Percentiles rank a stretch among this genome's conserved stretches.
These are phyloP conservation scores for Prionailurus viverrinus DNA, from an alignment of 2,113 vertebrate species.

Conservation along the genomic window DNA sequence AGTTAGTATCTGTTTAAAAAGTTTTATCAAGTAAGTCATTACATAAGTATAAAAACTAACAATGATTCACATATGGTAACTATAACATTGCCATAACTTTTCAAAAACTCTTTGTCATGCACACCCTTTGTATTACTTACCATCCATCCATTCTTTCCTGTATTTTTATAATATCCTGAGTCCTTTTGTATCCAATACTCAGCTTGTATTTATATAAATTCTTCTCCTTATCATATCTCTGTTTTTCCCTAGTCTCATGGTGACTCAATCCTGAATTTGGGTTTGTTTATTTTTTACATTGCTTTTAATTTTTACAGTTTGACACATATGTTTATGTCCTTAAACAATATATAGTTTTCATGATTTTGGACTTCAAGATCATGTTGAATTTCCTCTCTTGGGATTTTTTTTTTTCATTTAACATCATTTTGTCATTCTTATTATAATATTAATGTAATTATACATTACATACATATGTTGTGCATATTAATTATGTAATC, in stretches of 20 bases:
- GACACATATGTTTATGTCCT: background rate
- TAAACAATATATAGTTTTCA: background rate
- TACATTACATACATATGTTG: background rate
- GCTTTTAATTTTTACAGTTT: background rate
- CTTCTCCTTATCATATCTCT: background rate
- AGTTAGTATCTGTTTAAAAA: background rate
- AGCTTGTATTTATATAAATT: background rate
- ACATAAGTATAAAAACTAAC: background rate
- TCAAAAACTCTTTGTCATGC: background rate
- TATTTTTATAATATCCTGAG: background rate
- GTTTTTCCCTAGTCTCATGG: background rate
- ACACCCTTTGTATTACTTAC: background rate
- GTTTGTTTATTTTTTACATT: background rate
- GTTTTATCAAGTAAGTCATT: background rate
- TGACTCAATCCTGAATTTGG: background rate
- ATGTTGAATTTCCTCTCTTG: background rate
- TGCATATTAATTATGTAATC: background rate
- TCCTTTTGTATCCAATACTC: background rate
- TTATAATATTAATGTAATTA: background rate
- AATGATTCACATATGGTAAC: slow-evolving; percentile 10
- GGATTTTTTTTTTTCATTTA: background rate
- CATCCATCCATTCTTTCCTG: background rate
- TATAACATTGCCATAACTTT: background rate
- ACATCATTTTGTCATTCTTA: background rate
- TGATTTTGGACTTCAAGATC: background rate